A percentile compares a stretch with the other conserved stretches of the same genome.
These are phyloP conservation scores for Anodontia alba DNA, from an alignment of 2,888 invertebrate species.

Conservation along the genomic window DNA sequence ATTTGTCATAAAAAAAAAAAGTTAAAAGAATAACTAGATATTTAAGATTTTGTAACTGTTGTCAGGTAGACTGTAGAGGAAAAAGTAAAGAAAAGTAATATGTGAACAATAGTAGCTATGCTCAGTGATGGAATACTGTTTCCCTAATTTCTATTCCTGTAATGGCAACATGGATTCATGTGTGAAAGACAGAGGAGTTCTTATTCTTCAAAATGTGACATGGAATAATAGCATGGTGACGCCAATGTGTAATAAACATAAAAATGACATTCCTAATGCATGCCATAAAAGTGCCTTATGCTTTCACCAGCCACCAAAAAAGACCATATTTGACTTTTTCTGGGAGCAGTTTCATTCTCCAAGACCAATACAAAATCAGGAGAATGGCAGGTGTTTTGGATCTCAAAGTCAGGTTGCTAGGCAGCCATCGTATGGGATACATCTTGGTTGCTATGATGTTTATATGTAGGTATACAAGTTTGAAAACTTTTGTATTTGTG, in stretches of 20 bases:
- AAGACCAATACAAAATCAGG: neutral
- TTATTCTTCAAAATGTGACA: conserved; percentile 54
- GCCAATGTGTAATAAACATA: neutral
- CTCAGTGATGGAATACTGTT: neutral
- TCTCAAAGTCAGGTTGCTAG: neutral
- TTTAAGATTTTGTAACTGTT: no score
- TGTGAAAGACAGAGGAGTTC: conserved; percentile 32
- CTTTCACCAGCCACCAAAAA: conserved; percentile 16
- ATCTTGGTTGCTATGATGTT: conserved; percentile 68
- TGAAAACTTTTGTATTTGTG: no score
- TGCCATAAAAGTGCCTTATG: conserved; percentile 21
- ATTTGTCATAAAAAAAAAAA: no score
- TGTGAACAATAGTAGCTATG: no score
- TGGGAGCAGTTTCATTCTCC: conserved; percentile 68
- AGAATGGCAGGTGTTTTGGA: neutral
- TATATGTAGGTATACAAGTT: conserved; percentile 67
- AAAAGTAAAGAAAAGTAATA: no score
- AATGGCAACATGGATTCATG: neutral
- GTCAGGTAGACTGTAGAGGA: no score
- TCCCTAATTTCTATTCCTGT: neutral
- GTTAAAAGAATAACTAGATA: no score
- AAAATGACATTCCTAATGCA: neutral
- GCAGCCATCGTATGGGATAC: conserved; percentile 46
- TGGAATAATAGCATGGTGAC: conserved; percentile 14
- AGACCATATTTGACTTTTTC: conserved; percentile 69